Evolutionary conservation across 2,797 vertebrate genomes (phyloP).

Genomic region (Anniella stebbinsi): DNA sequence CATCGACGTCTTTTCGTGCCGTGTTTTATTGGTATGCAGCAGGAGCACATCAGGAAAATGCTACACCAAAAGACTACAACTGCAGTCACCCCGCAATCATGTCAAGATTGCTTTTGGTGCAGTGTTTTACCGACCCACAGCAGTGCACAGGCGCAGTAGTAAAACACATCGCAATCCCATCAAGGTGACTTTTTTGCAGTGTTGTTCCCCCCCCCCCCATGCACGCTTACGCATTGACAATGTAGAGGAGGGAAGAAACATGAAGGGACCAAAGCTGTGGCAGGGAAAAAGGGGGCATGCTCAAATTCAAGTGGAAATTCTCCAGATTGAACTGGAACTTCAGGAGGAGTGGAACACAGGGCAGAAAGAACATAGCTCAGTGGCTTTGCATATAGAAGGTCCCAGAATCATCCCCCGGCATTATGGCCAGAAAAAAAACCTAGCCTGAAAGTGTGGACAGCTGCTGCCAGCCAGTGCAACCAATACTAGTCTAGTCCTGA

Average conservation of each 20-base stretch:
- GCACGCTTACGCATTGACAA: neutral
- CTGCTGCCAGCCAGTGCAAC: neutral
- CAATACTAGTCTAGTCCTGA: too few relatives aligned
- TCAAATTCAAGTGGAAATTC: neutral
- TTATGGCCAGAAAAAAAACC: neutral
- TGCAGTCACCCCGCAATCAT: too few relatives aligned
- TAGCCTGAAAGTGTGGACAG: too few relatives aligned
- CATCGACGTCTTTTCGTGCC: neutral
- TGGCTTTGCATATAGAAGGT: neutral
- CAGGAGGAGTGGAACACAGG: neutral
- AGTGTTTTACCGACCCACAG: neutral
- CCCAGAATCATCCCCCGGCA: neutral
- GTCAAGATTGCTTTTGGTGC: neutral
- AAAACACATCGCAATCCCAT: neutral
- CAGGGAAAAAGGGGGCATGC: rapidly evolving
- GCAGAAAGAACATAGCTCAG: too few relatives aligned
- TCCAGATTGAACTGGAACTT: neutral
- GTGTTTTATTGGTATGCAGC: neutral
- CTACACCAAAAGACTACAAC: neutral
- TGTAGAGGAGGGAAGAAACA: neutral
- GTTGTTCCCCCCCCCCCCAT: neutral
- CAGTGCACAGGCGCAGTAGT: too few relatives aligned
- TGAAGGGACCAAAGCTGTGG: neutral
- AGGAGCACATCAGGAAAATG: neutral
- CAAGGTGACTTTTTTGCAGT: neutral